Conservation (phyloP, 2,113 vertebrate genomes). For the Odontophorus gujanensis region DNA sequence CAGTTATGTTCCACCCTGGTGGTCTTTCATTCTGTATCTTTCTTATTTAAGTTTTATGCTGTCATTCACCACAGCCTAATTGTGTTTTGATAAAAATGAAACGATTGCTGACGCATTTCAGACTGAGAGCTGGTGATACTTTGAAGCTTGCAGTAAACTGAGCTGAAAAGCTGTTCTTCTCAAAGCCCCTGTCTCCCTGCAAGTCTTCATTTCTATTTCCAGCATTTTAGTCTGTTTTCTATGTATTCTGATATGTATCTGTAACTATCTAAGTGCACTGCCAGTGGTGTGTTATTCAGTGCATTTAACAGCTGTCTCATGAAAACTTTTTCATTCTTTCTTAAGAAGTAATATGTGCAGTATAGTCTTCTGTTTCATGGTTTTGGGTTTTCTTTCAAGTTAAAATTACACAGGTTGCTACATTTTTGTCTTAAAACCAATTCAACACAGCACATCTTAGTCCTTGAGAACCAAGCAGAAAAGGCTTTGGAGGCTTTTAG, state of each 20-base stretch:
- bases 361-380: not conserved
- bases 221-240: not conserved
- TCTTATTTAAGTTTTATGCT: conserved; percentile 84
- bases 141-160: conserved; percentile 78
- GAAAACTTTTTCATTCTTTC: not conserved
- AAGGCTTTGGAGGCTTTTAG: not conserved
- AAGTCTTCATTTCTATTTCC: conserved; percentile 43
- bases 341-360: not conserved
- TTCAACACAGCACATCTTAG: not conserved
- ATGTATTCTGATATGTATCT: conserved; percentile 4
- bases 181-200: conserved; percentile 38
- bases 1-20: conserved; percentile 82
- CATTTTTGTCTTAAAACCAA: not conserved
- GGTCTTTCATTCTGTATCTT: conserved; percentile 83
- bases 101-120: conserved; percentile 81
- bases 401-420: not conserved
- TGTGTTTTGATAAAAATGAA: conserved; percentile 83
- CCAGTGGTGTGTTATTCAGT: not conserved
- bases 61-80: conserved; percentile 84
- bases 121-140: conserved; percentile 73
- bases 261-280: not conserved
- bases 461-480: not conserved
- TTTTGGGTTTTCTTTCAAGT: not conserved
- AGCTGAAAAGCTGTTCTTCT: conserved; percentile 68
- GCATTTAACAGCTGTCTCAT: not conserved